Conservation (phyloP, 2,888 invertebrate genomes). For the Pheosia gnoma region DNA sequence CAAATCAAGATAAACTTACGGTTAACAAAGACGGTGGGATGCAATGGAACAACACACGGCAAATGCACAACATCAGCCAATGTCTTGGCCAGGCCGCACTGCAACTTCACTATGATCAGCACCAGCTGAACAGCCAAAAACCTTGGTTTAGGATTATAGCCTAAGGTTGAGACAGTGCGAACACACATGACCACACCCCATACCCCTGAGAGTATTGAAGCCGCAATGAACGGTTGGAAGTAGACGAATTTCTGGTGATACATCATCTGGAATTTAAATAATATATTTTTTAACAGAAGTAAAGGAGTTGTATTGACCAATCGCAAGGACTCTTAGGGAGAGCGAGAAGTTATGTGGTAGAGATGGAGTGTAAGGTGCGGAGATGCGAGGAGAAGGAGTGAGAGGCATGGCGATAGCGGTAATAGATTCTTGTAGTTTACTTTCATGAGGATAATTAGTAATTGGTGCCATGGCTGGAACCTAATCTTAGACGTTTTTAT, state of each 20-base stretch:
- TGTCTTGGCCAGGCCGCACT: slow-evolving; percentile 84
- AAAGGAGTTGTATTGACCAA: no score
- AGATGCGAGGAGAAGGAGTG: no score
- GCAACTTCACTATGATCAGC: slow-evolving; percentile 87
- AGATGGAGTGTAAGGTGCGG: no score
- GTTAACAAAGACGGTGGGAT: slow-evolving; percentile 87
- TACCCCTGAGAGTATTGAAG: slow-evolving; percentile 87
- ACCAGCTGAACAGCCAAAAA: slow-evolving; percentile 86
- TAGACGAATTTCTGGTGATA: slow-evolving; percentile 85
- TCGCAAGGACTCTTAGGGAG: no score
- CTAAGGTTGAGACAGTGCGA: slow-evolving; percentile 69
- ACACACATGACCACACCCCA: slow-evolving; percentile 88
- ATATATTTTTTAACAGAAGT: not conserved
- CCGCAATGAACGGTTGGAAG: slow-evolving; percentile 86
- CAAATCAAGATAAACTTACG: slow-evolving; percentile 73
- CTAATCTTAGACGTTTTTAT: no score
- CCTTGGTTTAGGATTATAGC: slow-evolving; percentile 72
- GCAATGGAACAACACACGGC: slow-evolving; percentile 86
- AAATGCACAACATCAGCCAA: slow-evolving; percentile 81
- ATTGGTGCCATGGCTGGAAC: no score
- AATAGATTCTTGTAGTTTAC: no score
- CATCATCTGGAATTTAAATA: slow-evolving; percentile 71
- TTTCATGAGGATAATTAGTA: no score
- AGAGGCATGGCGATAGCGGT: no score
- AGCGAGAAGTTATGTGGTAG: no score